These are phyloP conservation scores for Onychostruthus taczanowskii DNA, from an alignment of 2,113 vertebrate genomes.

Conservation along the genomic window DNA sequence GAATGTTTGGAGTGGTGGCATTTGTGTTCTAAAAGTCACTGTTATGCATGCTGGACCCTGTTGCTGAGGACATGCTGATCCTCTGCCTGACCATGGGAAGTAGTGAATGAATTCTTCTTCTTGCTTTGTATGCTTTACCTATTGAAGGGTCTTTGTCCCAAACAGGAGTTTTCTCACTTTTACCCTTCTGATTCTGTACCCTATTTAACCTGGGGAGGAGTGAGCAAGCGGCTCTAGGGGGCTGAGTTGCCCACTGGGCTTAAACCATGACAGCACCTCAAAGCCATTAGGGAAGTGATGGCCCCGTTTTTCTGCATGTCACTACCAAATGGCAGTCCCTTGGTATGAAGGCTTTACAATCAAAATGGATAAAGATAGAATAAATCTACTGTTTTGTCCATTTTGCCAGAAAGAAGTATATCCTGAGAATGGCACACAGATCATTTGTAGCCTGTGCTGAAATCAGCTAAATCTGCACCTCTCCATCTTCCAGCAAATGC, in stretches of 20 bases:
- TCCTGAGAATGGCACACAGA: background rate
- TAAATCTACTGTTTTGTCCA: background rate
- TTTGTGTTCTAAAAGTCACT: background rate
- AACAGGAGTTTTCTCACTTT: background rate
- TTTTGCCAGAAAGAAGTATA: background rate
- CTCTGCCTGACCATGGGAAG: background rate
- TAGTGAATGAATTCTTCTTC: background rate
- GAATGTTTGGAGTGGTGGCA: background rate
- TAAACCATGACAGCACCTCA: background rate
- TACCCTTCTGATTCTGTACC: background rate
- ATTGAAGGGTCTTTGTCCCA: background rate
- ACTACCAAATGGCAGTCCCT: background rate
- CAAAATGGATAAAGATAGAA: background rate
- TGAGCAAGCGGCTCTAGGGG: background rate
- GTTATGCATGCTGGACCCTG: background rate
- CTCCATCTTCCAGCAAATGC: background rate
- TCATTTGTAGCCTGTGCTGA: background rate
- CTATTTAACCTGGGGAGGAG: fast-evolving
- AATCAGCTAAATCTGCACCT: background rate
- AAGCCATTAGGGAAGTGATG: background rate
- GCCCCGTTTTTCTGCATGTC: background rate
- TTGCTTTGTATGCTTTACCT: background rate
- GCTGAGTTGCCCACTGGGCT: background rate
- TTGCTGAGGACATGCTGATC: too few relatives aligned
- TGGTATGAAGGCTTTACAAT: background rate